Percentiles rank a stretch among this genome's conserved stretches.
These are phyloP conservation scores for Emydoidea blandingii DNA, from an alignment of 2,797 vertebrate species.

Conservation along the genomic window DNA sequence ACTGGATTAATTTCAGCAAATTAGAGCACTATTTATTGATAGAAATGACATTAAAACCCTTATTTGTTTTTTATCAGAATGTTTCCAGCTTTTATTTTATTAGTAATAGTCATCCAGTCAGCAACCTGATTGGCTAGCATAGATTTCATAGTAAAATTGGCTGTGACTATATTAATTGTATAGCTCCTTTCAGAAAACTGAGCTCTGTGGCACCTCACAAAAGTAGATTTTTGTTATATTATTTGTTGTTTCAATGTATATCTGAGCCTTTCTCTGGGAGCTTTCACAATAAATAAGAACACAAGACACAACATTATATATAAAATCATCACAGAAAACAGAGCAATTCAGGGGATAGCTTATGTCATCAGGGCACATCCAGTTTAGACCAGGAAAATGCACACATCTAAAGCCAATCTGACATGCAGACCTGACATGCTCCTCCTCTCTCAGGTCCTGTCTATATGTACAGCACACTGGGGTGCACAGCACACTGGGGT, in stretches of 20 bases:
- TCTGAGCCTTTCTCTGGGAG: neutral
- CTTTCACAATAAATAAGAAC: neutral
- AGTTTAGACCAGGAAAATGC: neutral
- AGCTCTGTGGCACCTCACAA: neutral
- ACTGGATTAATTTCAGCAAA: neutral
- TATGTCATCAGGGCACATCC: neutral
- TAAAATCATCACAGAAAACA: neutral
- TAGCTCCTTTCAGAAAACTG: neutral
- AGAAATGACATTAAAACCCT: neutral
- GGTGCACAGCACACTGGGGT: neutral
- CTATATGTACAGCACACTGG: neutral
- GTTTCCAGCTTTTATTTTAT: neutral
- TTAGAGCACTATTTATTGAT: neutral
- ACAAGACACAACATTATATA: neutral
- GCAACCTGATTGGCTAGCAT: neutral
- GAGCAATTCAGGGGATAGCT: neutral
- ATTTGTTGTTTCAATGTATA: neutral
- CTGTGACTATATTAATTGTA: neutral
- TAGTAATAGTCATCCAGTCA: neutral
- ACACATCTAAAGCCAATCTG: fast-evolving
- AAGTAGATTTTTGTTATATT: neutral
- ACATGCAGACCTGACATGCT: neutral
- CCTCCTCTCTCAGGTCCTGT: neutral
- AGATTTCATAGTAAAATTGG: neutral
- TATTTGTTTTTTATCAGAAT: neutral